These are phyloP conservation scores for Neoitamus cyanurus DNA, from an alignment of 2,888 invertebrate genomes.

Conservation along the genomic window DNA sequence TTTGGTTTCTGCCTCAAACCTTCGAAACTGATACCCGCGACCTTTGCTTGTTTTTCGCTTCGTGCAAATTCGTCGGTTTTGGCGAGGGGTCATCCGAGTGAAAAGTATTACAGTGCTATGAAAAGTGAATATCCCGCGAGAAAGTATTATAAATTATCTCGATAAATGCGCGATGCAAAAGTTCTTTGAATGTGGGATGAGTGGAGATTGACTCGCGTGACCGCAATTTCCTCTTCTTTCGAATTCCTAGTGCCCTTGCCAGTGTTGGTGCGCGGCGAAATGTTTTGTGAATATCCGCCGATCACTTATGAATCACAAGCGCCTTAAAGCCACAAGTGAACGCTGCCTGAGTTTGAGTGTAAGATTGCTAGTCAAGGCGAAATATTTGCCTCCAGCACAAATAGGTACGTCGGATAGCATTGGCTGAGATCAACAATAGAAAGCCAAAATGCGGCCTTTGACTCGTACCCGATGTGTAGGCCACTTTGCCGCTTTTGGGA, in stretches of 20 bases:
- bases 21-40: not conserved
- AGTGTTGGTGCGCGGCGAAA: constrained; percentile 34
- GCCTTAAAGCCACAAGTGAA: constrained; percentile 24
- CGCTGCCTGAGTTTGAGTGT: constrained; percentile 11
- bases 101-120: constrained; percentile 27
- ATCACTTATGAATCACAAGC: constrained; percentile 30
- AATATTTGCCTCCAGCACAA: not conserved
- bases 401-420: not conserved
- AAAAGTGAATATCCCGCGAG: constrained; percentile 17
- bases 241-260: not conserved
- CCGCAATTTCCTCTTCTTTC: constrained; percentile 28
- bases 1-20: not conserved
- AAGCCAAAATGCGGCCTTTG: constrained; percentile 16
- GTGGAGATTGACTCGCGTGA: constrained; percentile 9
- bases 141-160: constrained; percentile 16
- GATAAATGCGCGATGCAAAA: not conserved
- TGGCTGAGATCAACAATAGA: not conserved
- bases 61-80: not conserved
- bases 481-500: constrained; percentile 62
- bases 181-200: constrained; percentile 10
- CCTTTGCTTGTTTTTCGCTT: not conserved
- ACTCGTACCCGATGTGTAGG: constrained; percentile 46
- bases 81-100: not conserved
- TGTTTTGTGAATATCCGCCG: constrained; percentile 25
- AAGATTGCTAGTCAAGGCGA: constrained; percentile 31